phyloP scores from a whole-genome alignment of 1,140 invertebrate species.

The Prorops nasuta region DNA sequence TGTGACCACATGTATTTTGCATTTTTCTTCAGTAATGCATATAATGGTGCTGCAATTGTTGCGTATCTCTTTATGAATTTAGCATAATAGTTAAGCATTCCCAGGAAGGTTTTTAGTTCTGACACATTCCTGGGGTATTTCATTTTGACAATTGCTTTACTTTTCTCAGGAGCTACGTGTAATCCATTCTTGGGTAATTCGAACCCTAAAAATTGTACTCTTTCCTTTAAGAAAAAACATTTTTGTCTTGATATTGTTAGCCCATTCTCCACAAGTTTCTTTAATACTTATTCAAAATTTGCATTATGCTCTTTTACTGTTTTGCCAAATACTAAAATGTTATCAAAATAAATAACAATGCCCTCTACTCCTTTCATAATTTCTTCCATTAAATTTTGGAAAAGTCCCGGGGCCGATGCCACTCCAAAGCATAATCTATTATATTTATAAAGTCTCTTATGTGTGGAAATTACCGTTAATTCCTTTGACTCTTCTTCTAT shows the following conservation, averaged over 20 bases:
- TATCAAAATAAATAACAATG: constrained; percentile 1
- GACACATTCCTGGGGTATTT: not conserved
- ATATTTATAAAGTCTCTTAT: constrained; percentile 9
- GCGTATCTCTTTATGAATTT: constrained; percentile 3
- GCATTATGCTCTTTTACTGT: not conserved
- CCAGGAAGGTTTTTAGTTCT: not conserved
- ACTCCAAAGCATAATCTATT: constrained; percentile 11
- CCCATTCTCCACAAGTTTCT: not conserved
- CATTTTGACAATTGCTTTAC: not conserved
- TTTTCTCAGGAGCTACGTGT: not conserved
- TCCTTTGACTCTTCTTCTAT: not conserved
- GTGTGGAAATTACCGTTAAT: not conserved
- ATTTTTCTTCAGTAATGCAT: constrained; percentile 2
- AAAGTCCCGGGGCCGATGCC: constrained; percentile 9
- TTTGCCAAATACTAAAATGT: not conserved
- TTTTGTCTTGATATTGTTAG: not conserved
- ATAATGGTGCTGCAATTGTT: constrained; percentile 1
- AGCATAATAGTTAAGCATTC: constrained; percentile 8
- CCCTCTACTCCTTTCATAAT: constrained; percentile 2
- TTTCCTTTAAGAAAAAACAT: not conserved
- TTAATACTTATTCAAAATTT: not conserved
- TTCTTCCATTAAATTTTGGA: constrained; percentile 17
- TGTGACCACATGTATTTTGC: constrained; percentile 1
- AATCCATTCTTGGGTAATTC: not conserved
- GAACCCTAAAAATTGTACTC: not conserved